Base-by-base conservation (phyloP, 2,113 vertebrate genomes). In the Lonchura striata region DNA sequence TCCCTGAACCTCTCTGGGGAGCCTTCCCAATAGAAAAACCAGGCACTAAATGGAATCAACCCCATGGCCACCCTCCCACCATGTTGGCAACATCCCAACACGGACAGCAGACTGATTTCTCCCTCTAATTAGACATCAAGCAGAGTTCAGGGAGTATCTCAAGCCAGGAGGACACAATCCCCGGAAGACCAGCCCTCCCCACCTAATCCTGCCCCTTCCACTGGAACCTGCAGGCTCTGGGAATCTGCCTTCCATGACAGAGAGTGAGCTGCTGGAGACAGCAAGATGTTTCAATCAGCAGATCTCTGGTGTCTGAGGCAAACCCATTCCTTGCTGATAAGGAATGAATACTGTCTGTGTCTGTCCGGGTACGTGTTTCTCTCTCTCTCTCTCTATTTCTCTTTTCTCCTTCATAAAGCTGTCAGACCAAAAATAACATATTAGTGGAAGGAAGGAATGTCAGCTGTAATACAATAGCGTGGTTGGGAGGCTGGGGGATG, bases 321-420 rank as follows among this genome's bases (percentile, higher is more conserved):
- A 88, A 50, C 69, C 83, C 52, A 5, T 53, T 83, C 83, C 74
- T 92, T 44, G 49, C 92, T 84, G 89, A 94, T 92, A 95, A 95
- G 81, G 83, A 61, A 95, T 87, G 81, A 95, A 95, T 56, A 76
- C 65, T 70, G 89, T 49, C 88, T 88, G 24, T 88, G 85, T 90
- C 84, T 87, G 70, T 94, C 79, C 68, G 1, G 53, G 90, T 76
- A 42, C 30, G 0, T 47, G 23, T 77, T 30, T 79, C 65, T 60
- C 77, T 74, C 63, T 60, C 77, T 74, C 63, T 65, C 66, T 93
- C 80, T 94, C 88, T 74, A 59, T 94, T 95, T 93, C 86, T 94
- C 92, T 95, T 92, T 96, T 95, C 96, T 97, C 92, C 91, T 84
- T 94, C 88, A 92, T 93, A 81, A 94, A 96, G 92, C 86, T 96